Percentiles rank a stretch among this genome's conserved stretches.
These are phyloP conservation scores for Chaetodon trifasciatus DNA, from an alignment of 2,797 vertebrate species.

Conservation along the genomic window DNA sequence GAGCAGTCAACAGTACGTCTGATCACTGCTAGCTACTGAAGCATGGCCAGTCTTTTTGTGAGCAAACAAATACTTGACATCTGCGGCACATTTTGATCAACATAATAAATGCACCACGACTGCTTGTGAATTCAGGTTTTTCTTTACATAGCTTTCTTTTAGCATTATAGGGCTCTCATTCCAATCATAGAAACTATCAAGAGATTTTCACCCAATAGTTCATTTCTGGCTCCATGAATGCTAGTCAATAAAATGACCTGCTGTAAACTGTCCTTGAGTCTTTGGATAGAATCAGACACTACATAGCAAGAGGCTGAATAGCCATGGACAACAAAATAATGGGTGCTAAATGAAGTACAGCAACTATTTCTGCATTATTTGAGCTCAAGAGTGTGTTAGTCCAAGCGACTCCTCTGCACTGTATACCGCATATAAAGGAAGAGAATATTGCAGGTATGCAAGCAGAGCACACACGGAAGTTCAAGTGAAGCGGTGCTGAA, in stretches of 20 bases:
- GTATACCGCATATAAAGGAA: too few relatives aligned
- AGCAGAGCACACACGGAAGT: background rate
- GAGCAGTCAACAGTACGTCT: too few relatives aligned
- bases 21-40: too few relatives aligned
- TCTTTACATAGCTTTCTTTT: background rate
- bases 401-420: background rate
- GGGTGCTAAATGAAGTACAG: background rate
- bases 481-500: slow-evolving; percentile 14
- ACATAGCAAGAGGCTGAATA: background rate
- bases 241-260: slow-evolving; percentile 4
- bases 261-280: background rate
- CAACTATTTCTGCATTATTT: slow-evolving; percentile 1
- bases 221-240: slow-evolving; percentile 8
- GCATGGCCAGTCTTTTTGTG: too few relatives aligned
- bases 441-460: background rate
- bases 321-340: slow-evolving; percentile 3
- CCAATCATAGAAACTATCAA: background rate
- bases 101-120: too few relatives aligned
- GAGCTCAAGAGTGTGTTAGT: background rate
- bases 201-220: background rate
- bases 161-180: background rate
- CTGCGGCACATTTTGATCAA: too few relatives aligned
- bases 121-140: too few relatives aligned
- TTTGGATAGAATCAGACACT: slow-evolving; percentile 9
- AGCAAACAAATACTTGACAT: too few relatives aligned